These are phyloP conservation scores for Aurelia aurita complex sp. Pacific DNA, from an alignment of 30 jellyfish, hydroid and myxozoan species.

Conservation along the genomic window DNA sequence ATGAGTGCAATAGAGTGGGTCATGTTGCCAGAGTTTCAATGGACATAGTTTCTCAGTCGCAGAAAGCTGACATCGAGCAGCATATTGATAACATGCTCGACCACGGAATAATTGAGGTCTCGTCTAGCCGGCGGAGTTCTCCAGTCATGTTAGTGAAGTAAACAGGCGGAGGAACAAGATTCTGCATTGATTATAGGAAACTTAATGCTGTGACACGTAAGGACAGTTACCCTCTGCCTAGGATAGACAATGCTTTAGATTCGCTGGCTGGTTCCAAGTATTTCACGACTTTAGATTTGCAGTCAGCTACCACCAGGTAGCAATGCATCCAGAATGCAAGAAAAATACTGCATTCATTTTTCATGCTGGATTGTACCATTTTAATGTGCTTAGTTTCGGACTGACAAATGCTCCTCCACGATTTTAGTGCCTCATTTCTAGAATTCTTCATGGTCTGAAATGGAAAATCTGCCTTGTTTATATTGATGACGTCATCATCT, in stretches of 20 bases:
- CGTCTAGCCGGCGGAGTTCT: neutral
- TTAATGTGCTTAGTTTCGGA: conserved; percentile 9
- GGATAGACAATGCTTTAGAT: no score
- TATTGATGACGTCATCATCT: conserved; percentile 63
- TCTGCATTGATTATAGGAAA: conserved; percentile 23
- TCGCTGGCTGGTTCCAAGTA: no score
- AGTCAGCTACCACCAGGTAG: conserved; percentile 30
- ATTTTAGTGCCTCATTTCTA: conserved; percentile 46
- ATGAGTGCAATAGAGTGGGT: no score
- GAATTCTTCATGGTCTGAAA: neutral
- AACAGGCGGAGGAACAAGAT: conserved; percentile 8
- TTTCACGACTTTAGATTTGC: neutral
- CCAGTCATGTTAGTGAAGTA: conserved; percentile 4
- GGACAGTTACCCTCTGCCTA: conserved; percentile 25
- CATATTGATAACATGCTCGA: conserved; percentile 9
- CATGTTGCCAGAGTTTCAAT: no score
- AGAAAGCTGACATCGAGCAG: conserved; percentile 9
- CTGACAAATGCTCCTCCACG: conserved; percentile 43
- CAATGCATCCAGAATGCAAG: conserved; percentile 15
- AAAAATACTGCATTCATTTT: neutral
- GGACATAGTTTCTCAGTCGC: neutral
- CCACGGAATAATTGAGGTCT: conserved; percentile 2
- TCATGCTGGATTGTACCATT: conserved; percentile 11
- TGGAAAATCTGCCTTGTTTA: conserved; percentile 1
- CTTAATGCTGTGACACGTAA: conserved; percentile 43